These are phyloP conservation scores for Ifrita kowaldi DNA, from an alignment of 2,113 vertebrate species.

Conservation along the genomic window DNA sequence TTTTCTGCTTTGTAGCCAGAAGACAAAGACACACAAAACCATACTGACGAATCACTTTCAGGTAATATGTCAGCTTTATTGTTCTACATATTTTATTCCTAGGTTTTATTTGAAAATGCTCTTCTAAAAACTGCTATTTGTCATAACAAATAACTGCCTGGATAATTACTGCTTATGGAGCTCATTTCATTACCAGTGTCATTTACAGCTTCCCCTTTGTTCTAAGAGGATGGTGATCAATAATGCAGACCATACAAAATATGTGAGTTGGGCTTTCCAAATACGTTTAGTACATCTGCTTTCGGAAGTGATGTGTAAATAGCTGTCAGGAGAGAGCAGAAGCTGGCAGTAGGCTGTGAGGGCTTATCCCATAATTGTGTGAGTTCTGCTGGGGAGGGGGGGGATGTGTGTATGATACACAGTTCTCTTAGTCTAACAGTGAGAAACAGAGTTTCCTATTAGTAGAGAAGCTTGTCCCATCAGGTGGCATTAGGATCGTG, in stretches of 20 bases:
- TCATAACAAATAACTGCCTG: not conserved
- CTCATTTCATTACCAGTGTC: not conserved
- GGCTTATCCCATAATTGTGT: not conserved
- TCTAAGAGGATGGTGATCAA: not conserved
- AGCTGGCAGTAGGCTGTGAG: not conserved
- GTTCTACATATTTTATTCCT: not conserved
- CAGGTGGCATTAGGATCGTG: not conserved
- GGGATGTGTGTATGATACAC: not conserved
- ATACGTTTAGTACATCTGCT: not conserved
- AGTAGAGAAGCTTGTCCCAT: not conserved
- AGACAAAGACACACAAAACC: slow-evolving; percentile 69
- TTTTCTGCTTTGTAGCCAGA: slow-evolving; percentile 71
- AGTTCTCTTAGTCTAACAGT: not conserved
- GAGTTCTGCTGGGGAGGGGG: not conserved
- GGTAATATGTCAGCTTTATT: slow-evolving; percentile 48
- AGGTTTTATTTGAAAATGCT: not conserved
- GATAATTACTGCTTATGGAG: not conserved
- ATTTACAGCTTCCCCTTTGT: not conserved
- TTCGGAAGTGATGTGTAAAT: not conserved
- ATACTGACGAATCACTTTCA: slow-evolving; percentile 58
- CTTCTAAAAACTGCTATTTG: not conserved
- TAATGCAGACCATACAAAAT: not conserved
- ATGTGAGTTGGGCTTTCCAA: not conserved
- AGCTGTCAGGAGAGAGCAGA: not conserved
- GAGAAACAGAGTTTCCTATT: not conserved